Evolutionary conservation across 2,113 vertebrate species (phyloP), one percentile per base, ranked within the genome.

Genomic region (Pica pica): DNA sequence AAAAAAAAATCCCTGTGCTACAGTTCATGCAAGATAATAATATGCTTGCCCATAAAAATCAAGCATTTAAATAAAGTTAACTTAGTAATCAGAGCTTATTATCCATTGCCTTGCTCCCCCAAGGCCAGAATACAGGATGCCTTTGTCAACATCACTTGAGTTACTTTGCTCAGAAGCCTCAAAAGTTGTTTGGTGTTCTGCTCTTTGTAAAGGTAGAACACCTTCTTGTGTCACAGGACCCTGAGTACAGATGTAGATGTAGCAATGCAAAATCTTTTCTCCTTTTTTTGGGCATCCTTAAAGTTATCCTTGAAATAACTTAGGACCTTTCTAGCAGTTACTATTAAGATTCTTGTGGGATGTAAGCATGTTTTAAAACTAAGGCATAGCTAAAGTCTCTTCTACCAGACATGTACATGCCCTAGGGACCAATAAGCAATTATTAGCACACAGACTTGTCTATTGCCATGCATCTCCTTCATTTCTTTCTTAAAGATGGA

Each of bases 41-140:
- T 68, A 77, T 50, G 55, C 35, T 94, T 97, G 78, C 30, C 78
- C 31, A 30, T 74, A 93, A 91, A 93, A 94, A 73, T 87, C 49
- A 83, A 57, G 71, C 50, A 89, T 95, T 94, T 94, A 79, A 94
- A 94, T 93, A 46, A 87, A 94, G 22, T 31, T 14, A 87, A 90
- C n/a, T 80, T 82, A 87, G 70, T 95, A 95, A 89, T 94, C 81
- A 84, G 52, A 85, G 42, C 53, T 87, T 71, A 69, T 89, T 95
- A 93, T 14, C 83, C 41, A 23, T 37, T 87, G 56, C 31, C n/a
- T 76, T 93, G 57, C 61, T 95, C 49, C 87, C 91, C 63, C 57
- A 69, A 93, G 93, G 93, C 53, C 61, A 89, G 74, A 92, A 79
- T 71, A 33, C 22, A 91, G 61, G 19, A 5, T 93, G 44, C 44